Evolutionary conservation across 2,888 invertebrate genomes (phyloP).

Genomic region (Ctenicera cuprea): DNA sequence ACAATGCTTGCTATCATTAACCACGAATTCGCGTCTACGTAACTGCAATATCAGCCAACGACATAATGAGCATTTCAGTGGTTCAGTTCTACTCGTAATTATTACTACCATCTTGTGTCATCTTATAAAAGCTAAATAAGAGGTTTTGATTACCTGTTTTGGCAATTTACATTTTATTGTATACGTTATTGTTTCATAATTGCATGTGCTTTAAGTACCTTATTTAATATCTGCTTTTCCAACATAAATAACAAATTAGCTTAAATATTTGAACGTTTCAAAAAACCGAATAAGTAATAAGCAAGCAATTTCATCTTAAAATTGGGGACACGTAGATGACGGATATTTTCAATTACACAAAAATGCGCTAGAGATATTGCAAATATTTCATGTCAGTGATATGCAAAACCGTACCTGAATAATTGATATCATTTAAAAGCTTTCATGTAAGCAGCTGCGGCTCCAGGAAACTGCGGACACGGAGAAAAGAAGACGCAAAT

Average conservation of each 20-base stretch:
- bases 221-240: background rate
- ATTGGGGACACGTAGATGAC: constrained; percentile 45
- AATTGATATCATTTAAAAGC: constrained; percentile 62
- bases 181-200: background rate
- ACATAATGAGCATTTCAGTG: constrained; percentile 10
- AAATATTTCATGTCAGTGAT: constrained; percentile 57
- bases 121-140: too few relatives aligned
- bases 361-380: constrained; percentile 51
- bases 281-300: constrained; percentile 16
- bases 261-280: background rate
- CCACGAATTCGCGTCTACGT: constrained; percentile 5
- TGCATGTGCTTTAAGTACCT: background rate
- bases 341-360: constrained; percentile 56
- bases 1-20: constrained; percentile 26
- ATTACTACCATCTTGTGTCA: background rate
- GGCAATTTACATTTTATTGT: background rate
- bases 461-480: constrained; percentile 39
- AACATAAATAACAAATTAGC: background rate
- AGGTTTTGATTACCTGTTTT: too few relatives aligned
- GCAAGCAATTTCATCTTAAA: constrained; percentile 24
- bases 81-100: constrained; percentile 7
- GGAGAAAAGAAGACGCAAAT: constrained; percentile 34
- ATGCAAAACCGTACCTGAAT: constrained; percentile 58
- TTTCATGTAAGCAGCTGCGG: constrained; percentile 56
- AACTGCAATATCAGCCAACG: constrained; percentile 5